These are phyloP conservation scores for Nymphalis polychloros DNA, from an alignment of 2,888 invertebrate species.

Conservation along the genomic window DNA sequence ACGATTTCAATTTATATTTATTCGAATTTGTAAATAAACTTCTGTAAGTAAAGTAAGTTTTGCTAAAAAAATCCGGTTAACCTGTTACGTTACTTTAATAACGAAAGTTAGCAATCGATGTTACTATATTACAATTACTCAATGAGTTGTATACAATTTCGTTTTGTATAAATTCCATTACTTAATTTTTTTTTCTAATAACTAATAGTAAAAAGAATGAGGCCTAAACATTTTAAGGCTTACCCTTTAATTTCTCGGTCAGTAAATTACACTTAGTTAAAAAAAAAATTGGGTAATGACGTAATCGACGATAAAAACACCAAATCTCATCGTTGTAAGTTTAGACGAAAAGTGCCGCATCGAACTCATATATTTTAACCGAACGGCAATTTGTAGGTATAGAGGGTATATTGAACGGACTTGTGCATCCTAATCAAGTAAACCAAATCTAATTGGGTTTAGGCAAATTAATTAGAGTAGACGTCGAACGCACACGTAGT, in stretches of 20 bases:
- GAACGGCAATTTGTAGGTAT: not conserved
- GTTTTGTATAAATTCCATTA: not conserved
- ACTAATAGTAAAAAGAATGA: not conserved
- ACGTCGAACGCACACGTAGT: constrained; percentile 18
- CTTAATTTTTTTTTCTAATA: not conserved
- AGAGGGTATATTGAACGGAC: constrained; percentile 6
- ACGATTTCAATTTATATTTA: constrained; percentile 7
- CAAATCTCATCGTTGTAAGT: not conserved
- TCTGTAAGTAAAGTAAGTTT: constrained; percentile 8
- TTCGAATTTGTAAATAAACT: constrained; percentile 10
- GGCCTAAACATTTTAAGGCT: constrained; percentile 1
- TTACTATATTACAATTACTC: not conserved
- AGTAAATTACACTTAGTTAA: not conserved
- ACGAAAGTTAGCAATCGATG: constrained; percentile 3
- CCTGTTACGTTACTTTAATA: not conserved
- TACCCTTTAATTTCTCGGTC: not conserved
- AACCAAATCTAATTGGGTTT: constrained; percentile 26
- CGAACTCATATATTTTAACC: not conserved
- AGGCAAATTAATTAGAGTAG: constrained; percentile 19
- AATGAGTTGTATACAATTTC: not conserved
- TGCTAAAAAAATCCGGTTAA: constrained; percentile 4
- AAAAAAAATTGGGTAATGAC: not conserved
- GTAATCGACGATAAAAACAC: not conserved
- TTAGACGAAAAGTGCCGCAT: constrained; percentile 8
- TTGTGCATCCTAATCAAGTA: constrained; percentile 10